phyloP scores from a whole-genome alignment of 2,888 invertebrate genomes.

The Pomacea canaliculata region DNA sequence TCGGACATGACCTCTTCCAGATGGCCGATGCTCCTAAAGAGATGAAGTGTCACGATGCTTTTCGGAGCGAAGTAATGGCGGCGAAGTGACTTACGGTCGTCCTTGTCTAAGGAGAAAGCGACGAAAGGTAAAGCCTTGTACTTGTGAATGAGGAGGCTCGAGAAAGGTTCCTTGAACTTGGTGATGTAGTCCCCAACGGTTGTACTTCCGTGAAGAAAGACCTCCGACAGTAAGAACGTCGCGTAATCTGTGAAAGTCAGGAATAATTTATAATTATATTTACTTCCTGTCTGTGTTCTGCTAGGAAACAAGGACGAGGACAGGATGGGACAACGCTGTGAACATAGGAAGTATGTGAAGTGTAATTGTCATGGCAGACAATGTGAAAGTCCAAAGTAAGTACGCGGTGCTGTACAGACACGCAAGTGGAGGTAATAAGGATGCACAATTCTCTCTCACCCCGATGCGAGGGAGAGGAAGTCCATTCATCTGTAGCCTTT shows the following conservation, averaged over 20 bases:
- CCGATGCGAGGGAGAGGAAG: no score
- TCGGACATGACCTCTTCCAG: slow-evolving; percentile 16
- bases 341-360: no score
- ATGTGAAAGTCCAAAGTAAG: no score
- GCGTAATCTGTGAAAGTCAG: slow-evolving; percentile 23
- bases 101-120: slow-evolving; percentile 21
- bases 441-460: no score
- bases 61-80: slow-evolving; percentile 24
- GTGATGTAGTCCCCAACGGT: slow-evolving; percentile 23
- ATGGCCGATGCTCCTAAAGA: slow-evolving; percentile 27
- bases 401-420: no score
- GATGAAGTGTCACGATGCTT: slow-evolving; percentile 28
- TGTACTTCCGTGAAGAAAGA: slow-evolving; percentile 23
- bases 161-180: slow-evolving; percentile 23
- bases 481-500: no score
- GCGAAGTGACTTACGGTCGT: slow-evolving; percentile 25
- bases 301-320: no score
- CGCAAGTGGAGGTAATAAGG: no score
- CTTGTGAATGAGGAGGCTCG: neutral
- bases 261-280: neutral
- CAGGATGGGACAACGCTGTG: no score
- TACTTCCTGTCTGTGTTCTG: no score
- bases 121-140: slow-evolving; percentile 27
- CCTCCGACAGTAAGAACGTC: slow-evolving; percentile 34
- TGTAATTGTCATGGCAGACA: no score